phyloP scores from a whole-genome alignment of 2,113 vertebrate genomes.

The Chloropsis cyanopogon region DNA sequence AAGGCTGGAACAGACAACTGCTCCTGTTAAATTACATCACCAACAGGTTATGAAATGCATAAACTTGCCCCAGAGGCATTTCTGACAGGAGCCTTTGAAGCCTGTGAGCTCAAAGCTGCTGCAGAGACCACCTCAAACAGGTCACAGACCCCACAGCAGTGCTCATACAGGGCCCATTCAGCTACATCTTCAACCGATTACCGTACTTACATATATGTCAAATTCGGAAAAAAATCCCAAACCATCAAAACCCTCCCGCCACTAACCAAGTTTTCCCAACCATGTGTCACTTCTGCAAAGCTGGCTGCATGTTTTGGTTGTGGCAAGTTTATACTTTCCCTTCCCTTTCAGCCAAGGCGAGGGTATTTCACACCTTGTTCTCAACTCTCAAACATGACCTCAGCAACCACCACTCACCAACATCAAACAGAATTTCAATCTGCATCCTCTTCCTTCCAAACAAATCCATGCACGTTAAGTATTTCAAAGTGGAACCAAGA shows the following conservation, averaged over 20 bases:
- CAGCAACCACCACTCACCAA: not conserved
- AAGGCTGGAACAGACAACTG: not conserved
- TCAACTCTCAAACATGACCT: not conserved
- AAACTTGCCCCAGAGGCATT: not conserved
- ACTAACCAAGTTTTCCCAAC: not conserved
- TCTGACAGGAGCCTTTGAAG: not conserved
- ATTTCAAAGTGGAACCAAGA: not conserved
- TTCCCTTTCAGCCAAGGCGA: not conserved
- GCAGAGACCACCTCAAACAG: not conserved
- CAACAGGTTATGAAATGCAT: not conserved
- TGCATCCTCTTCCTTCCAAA: not conserved
- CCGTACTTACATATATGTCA: rapidly evolving
- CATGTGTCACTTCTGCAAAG: not conserved
- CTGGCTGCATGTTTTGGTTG: rapidly evolving
- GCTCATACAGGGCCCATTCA: not conserved
- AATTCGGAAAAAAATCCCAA: not conserved
- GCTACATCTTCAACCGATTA: not conserved
- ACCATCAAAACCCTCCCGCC: not conserved
- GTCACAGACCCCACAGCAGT: not conserved
- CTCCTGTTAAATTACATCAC: not conserved
- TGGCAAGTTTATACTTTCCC: not conserved
- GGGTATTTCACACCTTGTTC: not conserved
- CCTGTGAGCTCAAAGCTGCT: not conserved
- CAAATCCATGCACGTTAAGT: rapidly evolving
- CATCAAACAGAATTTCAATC: not conserved